Evolutionary conservation across 2,888 invertebrate species (phyloP), one percentile per base, ranked within the genome.

Genomic region (Agonum fuliginosum): DNA sequence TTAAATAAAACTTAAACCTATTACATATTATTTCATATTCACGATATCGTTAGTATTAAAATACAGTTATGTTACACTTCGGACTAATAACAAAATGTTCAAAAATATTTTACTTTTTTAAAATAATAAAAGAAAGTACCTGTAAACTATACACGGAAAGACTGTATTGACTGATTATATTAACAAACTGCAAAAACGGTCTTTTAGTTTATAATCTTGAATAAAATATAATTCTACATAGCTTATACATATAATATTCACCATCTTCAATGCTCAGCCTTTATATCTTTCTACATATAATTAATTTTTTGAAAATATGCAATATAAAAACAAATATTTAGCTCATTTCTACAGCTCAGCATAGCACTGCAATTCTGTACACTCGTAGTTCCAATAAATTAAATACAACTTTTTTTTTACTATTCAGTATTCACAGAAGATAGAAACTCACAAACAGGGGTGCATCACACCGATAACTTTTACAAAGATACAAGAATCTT

Each of bases 1-100:
- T 71, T 71, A 71, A 71, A 71, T 71, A 71, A 69, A 71, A 71
- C 71, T 48, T 71, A 51, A 51, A 69, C 12, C 69, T 71, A 71
- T 30, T 51, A 71, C 51, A 70, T 48, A 46, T 48, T 70, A 70
- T 70, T 70, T 46, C 5, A 24, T 19, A 65, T 48, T 54, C 22
- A 54, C n/a, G 20, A 14, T 19, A 70, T 48, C 46, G 48, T 70
- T 46, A 70, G 70, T 70, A 70, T 70, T 70, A 70, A 70, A 70
- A 70, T 70, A 70, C 54, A 72, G 34, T 69, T 69, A 20, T 22
- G 20, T 51, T 72, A 51, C 37, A 51, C 34, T 34, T 51, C 34
- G 10, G 30, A 20, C 19, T 41, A 41, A 72, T 58, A 58, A 34
- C 17, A 58, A 17, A 58, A 54, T 20, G 54, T 24, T 54, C 24